Base-by-base conservation (phyloP, 2,113 vertebrate species). In the Odobenus rosmarus region DNA sequence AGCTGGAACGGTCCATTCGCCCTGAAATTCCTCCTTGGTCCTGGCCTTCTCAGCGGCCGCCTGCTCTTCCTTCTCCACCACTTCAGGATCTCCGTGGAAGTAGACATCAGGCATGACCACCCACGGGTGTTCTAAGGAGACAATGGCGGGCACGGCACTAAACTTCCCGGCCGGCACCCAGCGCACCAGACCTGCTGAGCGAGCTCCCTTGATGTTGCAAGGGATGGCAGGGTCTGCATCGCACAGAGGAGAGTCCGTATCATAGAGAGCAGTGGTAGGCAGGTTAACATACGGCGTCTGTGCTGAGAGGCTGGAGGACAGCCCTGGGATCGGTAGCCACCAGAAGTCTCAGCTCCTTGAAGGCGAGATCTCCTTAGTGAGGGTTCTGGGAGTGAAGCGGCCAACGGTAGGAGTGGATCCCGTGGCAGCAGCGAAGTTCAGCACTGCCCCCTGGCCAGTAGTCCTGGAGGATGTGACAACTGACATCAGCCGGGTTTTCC, bases 21-120 rank as follows among this genome's bases (percentile, higher is more conserved):
- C 99, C 98, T 99, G 99, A 99, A 99, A 99, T 89, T 99, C 99
- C 97, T 99, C 99, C 98, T 99, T 99, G 0, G 99, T 99, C 12
- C 99, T 99, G 5, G 99, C 99, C 97, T 99, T 99, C 98, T 99
- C 12, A 46, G 46, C 15, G 11, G 49, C 0, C 1, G 21, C 64
- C 31, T 19, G 24, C 33, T 49, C 42, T 8, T 16, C 64, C 24
- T 88, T 61, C 36, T 59, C 36, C 7, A 7, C 23, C 88, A 55
- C 23, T 6, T 46, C 3, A 1, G 46, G 36, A 76, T 42, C 13
- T 64, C 36, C 0, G 18, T 24, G 67, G 49, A 90, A 39, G 71
- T 0, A 49, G 15, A 36, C 69, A 10, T 23, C 69, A 67, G 69
- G 21, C 2, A 0, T 15, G 49, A 31, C n/a, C 31, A 31, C 36